Percentiles rank a stretch among this genome's conserved stretches.
Evolutionary conservation across 2,113 vertebrate species (phyloP).

Genomic region (Oenanthe oenanthe): DNA sequence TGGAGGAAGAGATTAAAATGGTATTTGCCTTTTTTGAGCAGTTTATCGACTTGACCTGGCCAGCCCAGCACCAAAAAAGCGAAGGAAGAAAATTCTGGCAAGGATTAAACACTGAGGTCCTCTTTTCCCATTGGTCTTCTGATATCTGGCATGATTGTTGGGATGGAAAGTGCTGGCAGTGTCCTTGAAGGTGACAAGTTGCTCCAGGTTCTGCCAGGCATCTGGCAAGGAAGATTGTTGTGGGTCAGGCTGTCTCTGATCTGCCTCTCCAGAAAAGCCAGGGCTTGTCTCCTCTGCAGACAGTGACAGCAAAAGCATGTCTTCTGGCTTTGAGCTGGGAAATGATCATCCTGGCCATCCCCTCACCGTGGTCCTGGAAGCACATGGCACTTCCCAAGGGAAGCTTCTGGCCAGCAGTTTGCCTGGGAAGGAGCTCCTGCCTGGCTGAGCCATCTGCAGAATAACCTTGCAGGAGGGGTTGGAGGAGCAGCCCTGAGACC

Average conservation of each 20-base stretch:
- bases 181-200: background rate
- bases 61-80: background rate
- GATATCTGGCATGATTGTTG: background rate
- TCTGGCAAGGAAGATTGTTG: background rate
- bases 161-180: accelerated
- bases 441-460: accelerated
- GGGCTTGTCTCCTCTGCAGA: background rate
- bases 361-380: background rate
- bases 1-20: background rate
- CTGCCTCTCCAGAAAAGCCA: background rate
- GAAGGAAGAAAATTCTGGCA: background rate
- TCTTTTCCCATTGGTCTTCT: background rate
- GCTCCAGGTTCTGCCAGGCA: background rate
- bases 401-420: background rate
- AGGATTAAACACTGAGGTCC: background rate
- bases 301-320: background rate
- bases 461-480: accelerated
- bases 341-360: background rate
- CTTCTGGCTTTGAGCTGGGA: background rate
- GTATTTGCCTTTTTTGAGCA: conserved; percentile 2
- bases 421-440: background rate
- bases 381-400: accelerated
- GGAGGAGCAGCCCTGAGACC: background rate
- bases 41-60: background rate
- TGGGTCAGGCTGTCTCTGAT: background rate